These are phyloP conservation scores for Clostera curtula DNA, from an alignment of 2,888 invertebrate genomes.

Conservation along the genomic window DNA sequence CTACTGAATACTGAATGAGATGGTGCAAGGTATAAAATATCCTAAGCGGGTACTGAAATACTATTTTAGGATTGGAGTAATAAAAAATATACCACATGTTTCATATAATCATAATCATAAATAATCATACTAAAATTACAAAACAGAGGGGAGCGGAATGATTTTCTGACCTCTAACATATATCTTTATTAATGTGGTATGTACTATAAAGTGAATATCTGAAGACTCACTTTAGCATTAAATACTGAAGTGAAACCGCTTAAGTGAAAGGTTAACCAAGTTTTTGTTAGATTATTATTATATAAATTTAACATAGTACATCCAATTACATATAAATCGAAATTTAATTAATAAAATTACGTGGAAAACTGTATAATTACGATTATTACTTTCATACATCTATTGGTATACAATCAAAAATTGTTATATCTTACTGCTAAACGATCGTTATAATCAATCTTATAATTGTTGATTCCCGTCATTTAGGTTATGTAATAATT, in stretches of 20 bases:
- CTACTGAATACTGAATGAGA: slow-evolving; percentile 11
- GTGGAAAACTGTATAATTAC: slow-evolving; percentile 24
- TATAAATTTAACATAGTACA: background rate
- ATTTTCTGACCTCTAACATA: no score
- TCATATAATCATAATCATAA: background rate
- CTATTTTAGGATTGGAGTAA: slow-evolving; percentile 13
- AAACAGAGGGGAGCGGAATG: no score
- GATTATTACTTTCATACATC: slow-evolving; percentile 21
- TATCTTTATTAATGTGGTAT: no score
- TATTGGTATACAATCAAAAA: slow-evolving; percentile 44
- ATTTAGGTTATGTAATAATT: slow-evolving; percentile 27
- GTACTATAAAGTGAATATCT: no score
- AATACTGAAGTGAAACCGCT: no score
- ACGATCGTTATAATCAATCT: slow-evolving; percentile 24
- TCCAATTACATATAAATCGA: slow-evolving; percentile 7
- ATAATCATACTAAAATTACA: no score
- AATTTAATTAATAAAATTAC: slow-evolving; percentile 21
- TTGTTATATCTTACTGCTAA: slow-evolving; percentile 30
- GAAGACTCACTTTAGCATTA: no score
- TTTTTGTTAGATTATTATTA: no score
- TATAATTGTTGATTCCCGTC: slow-evolving; percentile 29
- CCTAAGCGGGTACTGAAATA: slow-evolving; percentile 15
- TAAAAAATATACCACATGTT: slow-evolving; percentile 8
- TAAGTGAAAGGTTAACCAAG: no score
- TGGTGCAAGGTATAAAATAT: slow-evolving; percentile 16